Conservation (phyloP, 2,888 invertebrate genomes). For the Microplitis deprimator region DNA sequence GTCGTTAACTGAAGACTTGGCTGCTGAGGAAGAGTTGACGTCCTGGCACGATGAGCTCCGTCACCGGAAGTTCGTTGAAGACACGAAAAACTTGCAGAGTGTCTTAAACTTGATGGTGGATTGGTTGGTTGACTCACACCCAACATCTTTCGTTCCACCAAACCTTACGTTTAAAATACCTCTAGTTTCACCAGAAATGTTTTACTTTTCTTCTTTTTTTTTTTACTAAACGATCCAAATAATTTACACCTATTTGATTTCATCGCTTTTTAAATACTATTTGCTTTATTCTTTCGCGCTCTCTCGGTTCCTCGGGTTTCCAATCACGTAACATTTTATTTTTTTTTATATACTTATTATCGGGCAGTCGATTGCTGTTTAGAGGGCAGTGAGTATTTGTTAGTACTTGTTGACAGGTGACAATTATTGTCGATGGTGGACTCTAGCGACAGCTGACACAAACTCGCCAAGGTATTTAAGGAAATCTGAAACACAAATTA, state of each 20-base stretch:
- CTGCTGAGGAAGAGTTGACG: conserved; percentile 71
- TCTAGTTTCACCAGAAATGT: neutral
- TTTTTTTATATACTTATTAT: neutral
- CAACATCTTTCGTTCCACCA: conserved; percentile 62
- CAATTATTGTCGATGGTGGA: conserved; percentile 40
- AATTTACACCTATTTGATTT: conserved; percentile 2
- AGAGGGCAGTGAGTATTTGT: conserved; percentile 31
- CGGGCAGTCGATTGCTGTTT: neutral
- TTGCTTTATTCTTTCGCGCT: neutral
- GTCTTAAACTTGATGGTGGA: conserved; percentile 70
- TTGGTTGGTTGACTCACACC: conserved; percentile 69
- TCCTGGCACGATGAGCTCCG: conserved; percentile 59
- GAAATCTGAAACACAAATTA: conserved; percentile 68
- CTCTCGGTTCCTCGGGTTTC: neutral
- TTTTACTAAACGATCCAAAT: neutral
- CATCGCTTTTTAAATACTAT: conserved; percentile 30
- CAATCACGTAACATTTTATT: conserved; percentile 14
- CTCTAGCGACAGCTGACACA: conserved; percentile 26
- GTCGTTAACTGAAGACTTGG: conserved; percentile 54
- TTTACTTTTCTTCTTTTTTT: conserved; percentile 40
- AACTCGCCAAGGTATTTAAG: conserved; percentile 19
- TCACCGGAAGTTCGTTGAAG: conserved; percentile 66
- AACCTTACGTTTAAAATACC: conserved; percentile 16
- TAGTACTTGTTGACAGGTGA: conserved; percentile 36
- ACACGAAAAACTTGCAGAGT: conserved; percentile 73